Conservation (phyloP, 2,797 vertebrate genomes). For the Carapus acus region DNA sequence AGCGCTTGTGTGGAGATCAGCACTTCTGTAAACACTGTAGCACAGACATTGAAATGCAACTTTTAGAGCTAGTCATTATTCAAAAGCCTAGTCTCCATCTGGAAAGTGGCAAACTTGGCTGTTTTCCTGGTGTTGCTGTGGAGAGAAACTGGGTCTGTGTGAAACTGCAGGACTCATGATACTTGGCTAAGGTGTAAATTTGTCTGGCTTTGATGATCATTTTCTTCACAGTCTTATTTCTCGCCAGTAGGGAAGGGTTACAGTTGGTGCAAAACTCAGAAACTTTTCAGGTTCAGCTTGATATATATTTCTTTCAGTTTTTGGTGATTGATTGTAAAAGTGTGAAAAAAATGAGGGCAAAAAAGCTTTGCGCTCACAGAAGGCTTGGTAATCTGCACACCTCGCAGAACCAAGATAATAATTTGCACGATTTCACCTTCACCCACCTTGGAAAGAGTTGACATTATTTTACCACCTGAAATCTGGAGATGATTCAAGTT, state of each 20-base stretch:
- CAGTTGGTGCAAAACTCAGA: slow-evolving; percentile 52
- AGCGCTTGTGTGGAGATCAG: slow-evolving; percentile 58
- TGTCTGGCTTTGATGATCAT: slow-evolving; percentile 71
- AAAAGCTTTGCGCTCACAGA: slow-evolving; percentile 12
- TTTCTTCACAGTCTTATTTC: slow-evolving; percentile 60
- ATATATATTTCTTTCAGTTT: slow-evolving; percentile 13
- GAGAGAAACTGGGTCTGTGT: slow-evolving; percentile 73
- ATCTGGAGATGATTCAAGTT: slow-evolving; percentile 5
- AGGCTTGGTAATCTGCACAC: slow-evolving; percentile 20
- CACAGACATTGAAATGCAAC: slow-evolving; percentile 65
- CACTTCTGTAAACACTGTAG: slow-evolving; percentile 65
- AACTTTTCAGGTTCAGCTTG: slow-evolving; percentile 61
- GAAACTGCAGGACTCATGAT: slow-evolving; percentile 74
- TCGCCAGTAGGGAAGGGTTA: slow-evolving; percentile 57
- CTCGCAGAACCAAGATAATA: slow-evolving; percentile 26
- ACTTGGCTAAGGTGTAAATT: slow-evolving; percentile 78
- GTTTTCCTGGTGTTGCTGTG: slow-evolving; percentile 71
- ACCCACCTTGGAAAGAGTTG: slow-evolving; percentile 20
- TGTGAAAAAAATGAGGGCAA: slow-evolving; percentile 11
- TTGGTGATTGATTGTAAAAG: slow-evolving; percentile 23
- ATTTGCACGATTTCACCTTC: slow-evolving; percentile 29
- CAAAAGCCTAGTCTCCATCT: slow-evolving; percentile 74
- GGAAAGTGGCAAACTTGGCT: slow-evolving; percentile 77
- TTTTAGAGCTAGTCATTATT: slow-evolving; percentile 73
- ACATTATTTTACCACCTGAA: slow-evolving; percentile 28